Evolutionary conservation across 2,888 invertebrate genomes (phyloP), one percentile per base, ranked within the genome.

Genomic region (Agonopterix subpropinquella): DNA sequence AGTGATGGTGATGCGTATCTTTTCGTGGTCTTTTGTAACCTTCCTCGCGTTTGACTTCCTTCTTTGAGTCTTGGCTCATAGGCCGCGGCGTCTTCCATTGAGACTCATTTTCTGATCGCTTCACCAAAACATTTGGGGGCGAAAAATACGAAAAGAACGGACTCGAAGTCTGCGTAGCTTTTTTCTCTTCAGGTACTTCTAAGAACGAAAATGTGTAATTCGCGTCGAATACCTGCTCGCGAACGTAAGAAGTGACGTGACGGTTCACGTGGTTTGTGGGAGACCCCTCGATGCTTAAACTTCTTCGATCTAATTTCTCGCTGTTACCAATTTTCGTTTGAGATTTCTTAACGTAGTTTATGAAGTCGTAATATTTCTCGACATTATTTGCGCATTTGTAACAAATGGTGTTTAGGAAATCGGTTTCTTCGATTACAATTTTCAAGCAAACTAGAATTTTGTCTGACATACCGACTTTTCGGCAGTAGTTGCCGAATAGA

Each of bases 101-200:
- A 11, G 63, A 62, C 8, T 69, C 65, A 7, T 65, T 66, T 8
- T 56, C 53, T 4, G 65, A 53, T 52, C 70, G 65, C 47, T 75
- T 73, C n/a, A 50, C 28, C 7, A 65, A 28, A 7, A 28, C 56
- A 48, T 70, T 73, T 8, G 74, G 74, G 8, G 77, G 76, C 2
- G 85, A 78, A 54, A 81, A 80, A 61, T 79, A 85, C 4, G 85
- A 83, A 66, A 86, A 86, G 52, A 83, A 73, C 5, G 82, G 77
- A 59, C 80, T 83, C 41, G 86, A 83, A 39, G 64, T 49, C 48
- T 73, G 76, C 9, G 52, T 45, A 35, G 68, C 65, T 50, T 77
- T 75, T 46, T 73, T 71, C 43, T 80, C 75, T 28, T 67, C 62
- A 10, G 70, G 70, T 43, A 65, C 52, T 54, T 82, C 80, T 43